Base-by-base conservation (phyloP, 1,140 invertebrate genomes). In the Ostrea denselamellosa region DNA sequence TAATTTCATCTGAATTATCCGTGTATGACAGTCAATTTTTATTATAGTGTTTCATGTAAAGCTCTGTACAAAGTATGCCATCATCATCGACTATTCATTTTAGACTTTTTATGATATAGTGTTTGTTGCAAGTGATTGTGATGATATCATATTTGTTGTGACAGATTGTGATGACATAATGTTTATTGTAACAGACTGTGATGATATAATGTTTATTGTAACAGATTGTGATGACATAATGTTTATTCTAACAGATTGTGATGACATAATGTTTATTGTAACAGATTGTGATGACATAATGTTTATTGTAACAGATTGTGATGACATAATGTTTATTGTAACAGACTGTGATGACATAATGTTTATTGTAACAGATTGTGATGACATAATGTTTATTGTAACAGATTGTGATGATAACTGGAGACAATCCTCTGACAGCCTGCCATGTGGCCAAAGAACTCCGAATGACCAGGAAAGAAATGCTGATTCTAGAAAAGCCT, bases 361-460 rank as follows among this genome's bases (percentile, higher is more conserved):
- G n/a, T n/a, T n/a, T n/a, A n/a, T n/a, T n/a, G n/a, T n/a, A n/a
- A 54, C 53, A 54, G 7, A 8, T 54, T 54, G 12, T 54, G 7
- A 54, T 4, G 14, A 17, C 3, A 19, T 58, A 58, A 4, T 9
- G 14, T 58, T 58, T 17, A 4, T 62, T 62, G 56, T 0, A 2
- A 81, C 77, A 98, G 95, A 97, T 98, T 22, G 97, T 98, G 2
- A 99, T 99, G 98, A 99, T 99, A 56, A 99, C 99, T 28, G 99
- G 99, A 71, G 99, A 99, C 94, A 99, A 99, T 96, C 98, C 99
- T 10, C 95, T 99, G 56, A 99, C 99, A 0, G 99, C 99, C 25
- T 99, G 99, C 95, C 98, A 99, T 95, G 99, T 99, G 8, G 98
- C 98, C 5, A 97, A 97, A 92, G 98, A 99, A 94, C 95, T 99